Conservation (phyloP, 2,113 vertebrate genomes). For the Microtus ochrogaster region DNA sequence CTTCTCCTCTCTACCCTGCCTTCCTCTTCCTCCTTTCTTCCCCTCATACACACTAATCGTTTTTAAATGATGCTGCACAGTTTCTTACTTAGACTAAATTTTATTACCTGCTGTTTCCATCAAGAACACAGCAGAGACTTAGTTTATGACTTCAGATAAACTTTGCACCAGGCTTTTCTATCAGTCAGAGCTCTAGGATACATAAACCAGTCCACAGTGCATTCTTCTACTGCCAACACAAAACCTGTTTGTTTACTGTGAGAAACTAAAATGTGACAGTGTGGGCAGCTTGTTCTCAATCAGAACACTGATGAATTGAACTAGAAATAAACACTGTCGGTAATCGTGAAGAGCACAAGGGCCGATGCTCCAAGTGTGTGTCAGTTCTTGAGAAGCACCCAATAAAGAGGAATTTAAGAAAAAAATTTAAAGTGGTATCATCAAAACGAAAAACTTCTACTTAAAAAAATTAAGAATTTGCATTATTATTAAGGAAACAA, state of each 20-base stretch:
- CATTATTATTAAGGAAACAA: background rate
- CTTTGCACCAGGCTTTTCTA: background rate
- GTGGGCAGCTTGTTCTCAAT: background rate
- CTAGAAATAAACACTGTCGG: background rate
- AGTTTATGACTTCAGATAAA: background rate
- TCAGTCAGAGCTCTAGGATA: background rate
- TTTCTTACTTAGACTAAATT: background rate
- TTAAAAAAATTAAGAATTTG: conserved; percentile 35
- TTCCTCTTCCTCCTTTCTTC: background rate
- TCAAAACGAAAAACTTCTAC: conserved; percentile 24
- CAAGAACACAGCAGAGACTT: background rate
- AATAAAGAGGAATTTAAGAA: background rate
- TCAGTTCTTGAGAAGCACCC: background rate
- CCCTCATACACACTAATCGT: background rate
- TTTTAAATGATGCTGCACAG: background rate
- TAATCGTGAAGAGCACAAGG: background rate
- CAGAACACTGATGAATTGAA: background rate
- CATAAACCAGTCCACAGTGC: background rate
- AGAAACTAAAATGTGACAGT: background rate
- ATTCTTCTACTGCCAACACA: background rate
- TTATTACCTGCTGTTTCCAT: background rate
- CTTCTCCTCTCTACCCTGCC: background rate
- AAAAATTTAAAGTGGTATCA: background rate
- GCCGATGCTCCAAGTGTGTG: background rate
- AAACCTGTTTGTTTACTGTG: background rate